Percentiles rank a stretch among this genome's conserved stretches.
Evolutionary conservation across 1,140 invertebrate species (phyloP).

Genomic region (Plutomurus gul): DNA sequence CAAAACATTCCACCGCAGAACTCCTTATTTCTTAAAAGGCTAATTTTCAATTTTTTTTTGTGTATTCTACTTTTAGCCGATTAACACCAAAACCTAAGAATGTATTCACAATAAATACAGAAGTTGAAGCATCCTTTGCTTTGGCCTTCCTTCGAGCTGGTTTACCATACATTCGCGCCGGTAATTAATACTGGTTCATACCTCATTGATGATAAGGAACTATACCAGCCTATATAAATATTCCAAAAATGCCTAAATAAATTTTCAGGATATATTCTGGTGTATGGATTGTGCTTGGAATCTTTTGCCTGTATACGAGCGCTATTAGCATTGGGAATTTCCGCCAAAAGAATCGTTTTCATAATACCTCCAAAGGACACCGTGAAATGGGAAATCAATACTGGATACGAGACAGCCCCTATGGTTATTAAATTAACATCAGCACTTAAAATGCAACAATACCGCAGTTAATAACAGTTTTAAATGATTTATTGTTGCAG

Average conservation of each 20-base stretch:
- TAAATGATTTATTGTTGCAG: neutral
- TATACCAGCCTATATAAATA: neutral
- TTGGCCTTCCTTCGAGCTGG: constrained; percentile 34
- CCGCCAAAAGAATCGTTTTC: constrained; percentile 38
- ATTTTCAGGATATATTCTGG: constrained; percentile 59
- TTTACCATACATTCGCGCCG: neutral
- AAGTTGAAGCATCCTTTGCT: constrained; percentile 60
- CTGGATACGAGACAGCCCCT: neutral
- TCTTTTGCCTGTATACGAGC: constrained; percentile 65
- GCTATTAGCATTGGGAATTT: constrained; percentile 63
- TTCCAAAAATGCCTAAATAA: neutral
- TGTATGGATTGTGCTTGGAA: constrained; percentile 67
- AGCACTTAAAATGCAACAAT: no score
- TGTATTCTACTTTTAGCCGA: neutral
- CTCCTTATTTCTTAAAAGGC: no score
- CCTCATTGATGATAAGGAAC: neutral
- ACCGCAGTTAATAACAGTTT: neutral
- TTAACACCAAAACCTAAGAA: constrained; percentile 60
- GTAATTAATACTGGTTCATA: neutral
- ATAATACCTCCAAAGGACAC: constrained; percentile 18
- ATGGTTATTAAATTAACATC: no score
- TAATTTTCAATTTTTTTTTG: neutral
- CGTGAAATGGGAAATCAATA: neutral
- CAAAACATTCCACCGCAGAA: neutral
- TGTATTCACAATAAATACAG: constrained; percentile 65